These are phyloP conservation scores for Proales similis DNA, from an alignment of 1,140 invertebrate species.

Conservation along the genomic window DNA sequence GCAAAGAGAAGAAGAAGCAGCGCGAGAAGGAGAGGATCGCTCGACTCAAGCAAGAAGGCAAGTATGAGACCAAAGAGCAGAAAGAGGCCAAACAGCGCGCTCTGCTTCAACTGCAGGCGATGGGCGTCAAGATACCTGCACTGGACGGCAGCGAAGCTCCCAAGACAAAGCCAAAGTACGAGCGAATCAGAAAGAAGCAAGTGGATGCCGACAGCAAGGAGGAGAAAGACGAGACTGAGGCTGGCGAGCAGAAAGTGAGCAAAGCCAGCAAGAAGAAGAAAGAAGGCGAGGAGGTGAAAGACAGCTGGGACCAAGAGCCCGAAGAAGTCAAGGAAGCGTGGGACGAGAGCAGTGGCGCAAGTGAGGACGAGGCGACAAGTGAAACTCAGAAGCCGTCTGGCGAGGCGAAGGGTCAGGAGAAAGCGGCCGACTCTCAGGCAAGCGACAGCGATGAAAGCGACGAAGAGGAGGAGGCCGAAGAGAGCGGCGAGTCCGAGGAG, in stretches of 20 bases:
- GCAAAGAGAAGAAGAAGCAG: conserved; percentile 80
- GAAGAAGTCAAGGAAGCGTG: conserved; percentile 13
- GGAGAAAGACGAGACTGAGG: conserved; percentile 15
- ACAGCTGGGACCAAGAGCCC: conserved; percentile 42
- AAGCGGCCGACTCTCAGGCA: background rate
- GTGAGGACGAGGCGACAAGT: conserved; percentile 59
- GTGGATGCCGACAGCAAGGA: background rate
- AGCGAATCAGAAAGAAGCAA: conserved; percentile 24
- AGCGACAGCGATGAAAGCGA: conserved; percentile 3
- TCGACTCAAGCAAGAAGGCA: conserved; percentile 84
- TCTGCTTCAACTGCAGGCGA: conserved; percentile 73
- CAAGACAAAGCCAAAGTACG: conserved; percentile 9
- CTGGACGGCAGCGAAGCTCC: conserved; percentile 52
- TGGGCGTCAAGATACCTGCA: conserved; percentile 8
- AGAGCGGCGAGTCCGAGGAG: conserved; percentile 6
- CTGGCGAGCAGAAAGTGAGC: background rate
- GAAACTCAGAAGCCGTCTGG: conserved; percentile 39
- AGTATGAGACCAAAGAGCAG: conserved; percentile 81
- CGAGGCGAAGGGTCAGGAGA: background rate
- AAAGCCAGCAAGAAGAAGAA: conserved; percentile 18
- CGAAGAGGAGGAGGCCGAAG: conserved; percentile 1
- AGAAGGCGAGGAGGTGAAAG: conserved; percentile 42
- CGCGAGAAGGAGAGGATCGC: conserved; percentile 90
- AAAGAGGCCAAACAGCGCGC: conserved; percentile 71
- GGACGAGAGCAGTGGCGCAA: conserved; percentile 39